Conservation (phyloP, 2,797 vertebrate species). For the Gambusia yucatana region DNA sequence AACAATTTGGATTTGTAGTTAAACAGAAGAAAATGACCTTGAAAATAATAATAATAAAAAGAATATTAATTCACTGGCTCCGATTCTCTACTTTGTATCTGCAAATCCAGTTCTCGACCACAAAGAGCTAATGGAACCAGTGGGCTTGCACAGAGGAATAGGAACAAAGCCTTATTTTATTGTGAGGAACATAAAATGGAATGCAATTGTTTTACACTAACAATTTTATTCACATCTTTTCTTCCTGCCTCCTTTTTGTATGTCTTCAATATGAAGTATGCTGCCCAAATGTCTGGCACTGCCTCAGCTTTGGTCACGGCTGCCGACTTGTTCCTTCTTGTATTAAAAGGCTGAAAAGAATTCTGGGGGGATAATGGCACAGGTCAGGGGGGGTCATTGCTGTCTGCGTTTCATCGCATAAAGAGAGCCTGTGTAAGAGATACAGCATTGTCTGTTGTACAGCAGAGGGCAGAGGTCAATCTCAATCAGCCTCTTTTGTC, state of each 20-base stretch:
- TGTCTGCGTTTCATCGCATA: conserved; percentile 43
- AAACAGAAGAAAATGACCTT: conserved; percentile 19
- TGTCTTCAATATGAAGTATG: conserved; percentile 1
- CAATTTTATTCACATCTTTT: conserved; percentile 26
- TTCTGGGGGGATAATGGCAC: conserved; percentile 37
- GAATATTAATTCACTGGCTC: conserved; percentile 19
- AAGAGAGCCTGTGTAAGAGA: conserved; percentile 60
- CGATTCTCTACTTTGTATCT: conserved; percentile 20
- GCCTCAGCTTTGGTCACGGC: conserved; percentile 49
- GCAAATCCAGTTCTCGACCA: conserved; percentile 14
- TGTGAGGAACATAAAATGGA: conserved; percentile 8
- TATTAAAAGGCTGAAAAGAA: conserved; percentile 52
- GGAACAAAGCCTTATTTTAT: conserved; percentile 30
- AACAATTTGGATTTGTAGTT: conserved; percentile 8
- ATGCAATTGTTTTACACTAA: conserved; percentile 18
- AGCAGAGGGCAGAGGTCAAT: conserved; percentile 48
- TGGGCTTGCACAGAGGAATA: neutral
- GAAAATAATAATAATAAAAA: neutral
- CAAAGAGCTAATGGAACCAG: conserved; percentile 18
- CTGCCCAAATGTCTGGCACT: conserved; percentile 18
- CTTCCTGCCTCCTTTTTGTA: conserved; percentile 26
- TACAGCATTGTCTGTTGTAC: conserved; percentile 51
- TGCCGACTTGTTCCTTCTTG: conserved; percentile 29
- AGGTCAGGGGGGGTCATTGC: conserved; percentile 56
- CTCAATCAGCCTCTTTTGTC: conserved; percentile 62